Percentiles rank a stretch among this genome's conserved stretches.
These are phyloP conservation scores for Macrotus californicus DNA, from an alignment of 2,113 vertebrate species.

Conservation along the genomic window DNA sequence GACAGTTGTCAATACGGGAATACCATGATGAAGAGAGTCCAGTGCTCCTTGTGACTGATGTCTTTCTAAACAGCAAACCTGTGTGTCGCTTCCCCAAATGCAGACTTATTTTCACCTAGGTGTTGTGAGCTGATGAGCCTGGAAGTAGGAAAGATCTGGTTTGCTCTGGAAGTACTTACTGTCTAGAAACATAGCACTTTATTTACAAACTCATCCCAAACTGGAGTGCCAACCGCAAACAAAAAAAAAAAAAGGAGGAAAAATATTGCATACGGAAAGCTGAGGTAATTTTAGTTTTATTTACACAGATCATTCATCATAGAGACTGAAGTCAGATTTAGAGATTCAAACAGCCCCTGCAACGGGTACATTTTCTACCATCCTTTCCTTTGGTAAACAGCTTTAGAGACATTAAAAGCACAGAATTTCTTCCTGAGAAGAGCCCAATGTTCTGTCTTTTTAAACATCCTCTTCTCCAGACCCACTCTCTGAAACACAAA, in stretches of 20 bases:
- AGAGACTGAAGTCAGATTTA: constrained; percentile 45
- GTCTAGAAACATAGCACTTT: background rate
- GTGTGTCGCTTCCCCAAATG: background rate
- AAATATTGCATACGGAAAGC: background rate
- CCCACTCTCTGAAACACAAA: constrained; percentile 21
- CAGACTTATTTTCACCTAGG: background rate
- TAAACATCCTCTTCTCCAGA: constrained; percentile 23
- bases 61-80: background rate
- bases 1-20: background rate
- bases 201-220: background rate
- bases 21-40: background rate
- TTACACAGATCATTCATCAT: constrained; percentile 28
- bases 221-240: background rate
- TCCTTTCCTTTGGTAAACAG: constrained; percentile 59
- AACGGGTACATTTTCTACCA: constrained; percentile 28
- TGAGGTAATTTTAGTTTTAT: constrained; percentile 50
- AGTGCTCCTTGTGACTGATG: background rate
- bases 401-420: constrained; percentile 13
- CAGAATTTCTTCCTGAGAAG: constrained; percentile 40
- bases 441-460: background rate
- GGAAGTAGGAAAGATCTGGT: background rate
- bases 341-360: constrained; percentile 8
- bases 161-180: background rate
- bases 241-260: background rate
- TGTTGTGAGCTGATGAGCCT: background rate